Evolutionary conservation across 2,113 vertebrate genomes (phyloP).

Genomic region (Nymphicus hollandicus): DNA sequence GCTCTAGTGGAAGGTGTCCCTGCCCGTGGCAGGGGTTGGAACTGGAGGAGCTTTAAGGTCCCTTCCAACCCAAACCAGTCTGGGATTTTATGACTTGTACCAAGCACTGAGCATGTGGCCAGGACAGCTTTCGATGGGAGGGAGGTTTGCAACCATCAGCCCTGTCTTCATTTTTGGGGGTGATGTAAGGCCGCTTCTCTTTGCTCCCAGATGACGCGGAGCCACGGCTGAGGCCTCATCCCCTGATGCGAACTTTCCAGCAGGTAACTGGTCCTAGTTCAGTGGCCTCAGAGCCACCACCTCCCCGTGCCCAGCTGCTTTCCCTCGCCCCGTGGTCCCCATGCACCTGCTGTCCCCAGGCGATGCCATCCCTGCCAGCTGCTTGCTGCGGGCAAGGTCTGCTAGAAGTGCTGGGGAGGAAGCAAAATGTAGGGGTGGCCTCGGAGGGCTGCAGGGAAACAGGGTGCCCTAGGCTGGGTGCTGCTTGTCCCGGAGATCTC

Average conservation of each 20-base stretch:
- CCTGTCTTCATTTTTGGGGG: not conserved
- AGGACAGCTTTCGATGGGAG: not conserved
- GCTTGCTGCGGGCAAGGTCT: not conserved
- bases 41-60: not conserved
- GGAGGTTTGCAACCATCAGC: not conserved
- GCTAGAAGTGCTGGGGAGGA: not conserved
- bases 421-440: not conserved
- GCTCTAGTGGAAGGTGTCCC: not conserved
- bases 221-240: conserved; percentile 48
- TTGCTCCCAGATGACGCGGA: conserved; percentile 68
- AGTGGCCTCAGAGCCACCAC: fast-evolving
- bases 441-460: fast-evolving
- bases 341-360: not conserved
- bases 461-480: not conserved
- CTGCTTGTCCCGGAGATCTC: not conserved
- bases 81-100: not conserved
- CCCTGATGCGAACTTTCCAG: conserved; percentile 43
- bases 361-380: not conserved
- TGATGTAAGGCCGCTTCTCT: not conserved
- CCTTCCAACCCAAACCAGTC: not conserved
- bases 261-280: conserved; percentile 64
- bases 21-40: not conserved
- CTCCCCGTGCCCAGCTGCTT: fast-evolving
- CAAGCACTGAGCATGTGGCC: not conserved
- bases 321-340: not conserved